Percentiles rank a stretch among this genome's conserved stretches.
Evolutionary conservation across 2,888 invertebrate genomes (phyloP).

Genomic region (Mythimna pallens): DNA sequence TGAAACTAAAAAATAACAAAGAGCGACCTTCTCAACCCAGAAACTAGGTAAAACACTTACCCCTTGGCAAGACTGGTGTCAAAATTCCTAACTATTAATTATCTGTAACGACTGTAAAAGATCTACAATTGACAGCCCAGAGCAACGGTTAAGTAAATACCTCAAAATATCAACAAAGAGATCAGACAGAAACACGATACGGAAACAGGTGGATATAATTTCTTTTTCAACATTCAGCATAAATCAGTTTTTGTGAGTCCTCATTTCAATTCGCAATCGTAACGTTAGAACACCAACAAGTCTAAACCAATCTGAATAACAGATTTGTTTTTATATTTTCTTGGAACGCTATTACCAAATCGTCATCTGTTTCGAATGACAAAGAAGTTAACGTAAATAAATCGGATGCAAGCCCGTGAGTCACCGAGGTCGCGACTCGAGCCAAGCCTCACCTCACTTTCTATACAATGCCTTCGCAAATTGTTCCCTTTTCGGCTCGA

Average conservation of each 20-base stretch:
- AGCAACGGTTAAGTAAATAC: too few species aligned
- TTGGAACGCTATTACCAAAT: constrained; percentile 44
- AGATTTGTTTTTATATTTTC: constrained; percentile 23
- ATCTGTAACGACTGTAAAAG: too few species aligned
- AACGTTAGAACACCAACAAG: not conserved
- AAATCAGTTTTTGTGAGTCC: not conserved
- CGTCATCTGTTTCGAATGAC: constrained; percentile 44
- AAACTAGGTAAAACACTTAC: too few species aligned
- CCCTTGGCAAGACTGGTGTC: too few species aligned
- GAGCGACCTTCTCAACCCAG: not conserved
- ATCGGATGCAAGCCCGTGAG: constrained; percentile 65
- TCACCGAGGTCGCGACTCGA: constrained; percentile 67
- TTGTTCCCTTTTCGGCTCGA: constrained; percentile 69
- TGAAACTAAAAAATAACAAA: not conserved
- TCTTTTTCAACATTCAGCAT: not conserved
- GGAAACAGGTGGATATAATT: not conserved
- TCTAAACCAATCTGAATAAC: constrained; percentile 9
- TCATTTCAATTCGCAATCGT: constrained; percentile 1
- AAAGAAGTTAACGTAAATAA: constrained; percentile 57
- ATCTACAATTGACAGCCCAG: too few species aligned
- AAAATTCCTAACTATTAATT: too few species aligned
- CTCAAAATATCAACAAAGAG: not conserved
- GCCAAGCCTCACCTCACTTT: constrained; percentile 75
- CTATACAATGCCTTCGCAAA: constrained; percentile 74
- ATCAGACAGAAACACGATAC: not conserved